Evolutionary conservation across 2,888 invertebrate species (phyloP), one percentile per base, ranked within the genome.

Genomic region (Protodeltote pygarga): DNA sequence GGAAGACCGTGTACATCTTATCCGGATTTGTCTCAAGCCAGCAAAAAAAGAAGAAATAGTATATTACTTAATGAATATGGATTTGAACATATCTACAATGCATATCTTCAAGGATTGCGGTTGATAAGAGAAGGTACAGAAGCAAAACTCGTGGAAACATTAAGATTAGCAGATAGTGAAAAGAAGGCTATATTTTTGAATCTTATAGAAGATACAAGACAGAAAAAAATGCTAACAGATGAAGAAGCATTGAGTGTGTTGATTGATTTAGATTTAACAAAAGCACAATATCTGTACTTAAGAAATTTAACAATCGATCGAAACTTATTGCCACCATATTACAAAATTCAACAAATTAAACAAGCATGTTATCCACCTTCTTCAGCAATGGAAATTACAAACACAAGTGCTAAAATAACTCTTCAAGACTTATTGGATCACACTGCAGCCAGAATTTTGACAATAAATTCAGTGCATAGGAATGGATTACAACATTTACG

Each of bases 341-440:
- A 19, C 5, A 31, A 31, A 31, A 5, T 31, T 5, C 31, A 31
- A 31, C 19, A 31, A 31, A 8, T 39, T 20, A 39, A 38, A 28
- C 6, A 8, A 15, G 11, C 28, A 8, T 28, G 38, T 14, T 38
- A 38, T 28, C 28, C 38, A 20, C 28, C 38, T 6, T 19, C 27
- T 38, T 28, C 28, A 19, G 20, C 27, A 15, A 28, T 25, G 3
- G 35, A 35, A 11, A 35, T 35, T 33, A 25, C 37, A 25, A 11
- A 37, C 9, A 37, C 16, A 10, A 24, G 16, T 28, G 28, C 28
- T 41, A 46, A 34, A 11, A n/a, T 52, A 16, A 57, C 11, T 16
- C n/a, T 54, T 34, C 41, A 58, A 53, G 49, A 54, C 46, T 39
- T 66, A 40, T 57, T 57, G 13, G 55, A 61, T 32, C 58, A 64